Percentiles rank a stretch among this genome's conserved stretches.
phyloP scores from a whole-genome alignment of 2,888 invertebrate species.

The Scaptomyza reducta region DNA sequence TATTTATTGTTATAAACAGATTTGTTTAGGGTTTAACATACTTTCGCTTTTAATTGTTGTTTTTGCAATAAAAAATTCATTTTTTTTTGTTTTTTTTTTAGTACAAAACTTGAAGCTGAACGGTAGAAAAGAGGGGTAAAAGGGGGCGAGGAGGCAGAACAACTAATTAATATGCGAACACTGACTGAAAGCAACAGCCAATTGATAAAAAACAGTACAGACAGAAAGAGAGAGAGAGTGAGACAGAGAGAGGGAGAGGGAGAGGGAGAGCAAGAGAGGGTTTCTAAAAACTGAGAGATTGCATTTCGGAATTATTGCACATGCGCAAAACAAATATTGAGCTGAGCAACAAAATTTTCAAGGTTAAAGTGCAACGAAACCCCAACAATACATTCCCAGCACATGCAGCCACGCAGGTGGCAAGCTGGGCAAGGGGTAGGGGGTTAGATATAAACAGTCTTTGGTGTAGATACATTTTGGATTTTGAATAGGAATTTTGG shows the following conservation, averaged over 20 bases:
- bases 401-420: constrained; percentile 21
- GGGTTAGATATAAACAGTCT: neutral
- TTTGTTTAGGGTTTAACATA: constrained; percentile 43
- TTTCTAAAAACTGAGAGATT: constrained; percentile 20
- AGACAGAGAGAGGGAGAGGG: neutral
- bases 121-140: constrained; percentile 9
- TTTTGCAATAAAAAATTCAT: constrained; percentile 50
- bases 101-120: constrained; percentile 35
- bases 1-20: constrained; percentile 11
- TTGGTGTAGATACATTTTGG: constrained; percentile 12
- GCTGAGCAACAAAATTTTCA: constrained; percentile 68
- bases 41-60: constrained; percentile 67
- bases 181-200: constrained; percentile 36
- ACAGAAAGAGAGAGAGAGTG: neutral
- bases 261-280: neutral
- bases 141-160: constrained; percentile 31
- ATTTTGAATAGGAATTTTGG: constrained; percentile 13
- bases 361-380: constrained; percentile 85
- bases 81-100: constrained; percentile 25
- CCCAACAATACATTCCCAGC: constrained; percentile 64
- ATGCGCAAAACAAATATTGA: constrained; percentile 51
- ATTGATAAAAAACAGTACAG: constrained; percentile 45
- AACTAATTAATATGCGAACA: constrained; percentile 58
- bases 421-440: neutral
- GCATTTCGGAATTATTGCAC: constrained; percentile 57